Base-by-base conservation (phyloP, 2,113 vertebrate species). In the Periophthalmus modestus region DNA sequence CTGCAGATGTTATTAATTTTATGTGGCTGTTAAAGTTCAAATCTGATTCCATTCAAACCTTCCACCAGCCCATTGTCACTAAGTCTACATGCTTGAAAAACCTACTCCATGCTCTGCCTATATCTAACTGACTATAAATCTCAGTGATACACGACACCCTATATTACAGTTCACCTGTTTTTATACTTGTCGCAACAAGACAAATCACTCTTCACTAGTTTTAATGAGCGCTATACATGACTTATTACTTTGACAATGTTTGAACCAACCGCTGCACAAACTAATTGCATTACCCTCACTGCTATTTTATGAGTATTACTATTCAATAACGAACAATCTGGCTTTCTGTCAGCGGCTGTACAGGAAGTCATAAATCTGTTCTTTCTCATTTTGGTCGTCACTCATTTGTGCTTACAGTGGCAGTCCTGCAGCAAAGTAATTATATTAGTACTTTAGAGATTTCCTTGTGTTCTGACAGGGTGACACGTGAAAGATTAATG, bases 401-500 rank as follows among this genome's bases (percentile, higher is more conserved):
- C 73, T 78, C 61, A 68, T 63, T 78, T 69, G 10, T 73, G 79
- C 86, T 63, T 76, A 77, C 68, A 74, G 71, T 80, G 73, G 75
- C 80, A 75, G 69, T 78, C 74, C 69, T 69, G 34, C 73, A 66
- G 65, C 65, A 71, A 34, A 58, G n/a, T 82, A 81, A 91, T 88
- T 78, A 71, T 69, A 84, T 85, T 71, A 79, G 79, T 85, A 76
- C 80, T 72, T 77, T 58, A 52, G 75, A 80, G 77, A 84, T 68
- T 55, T 83, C 70, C 57, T 84, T 83, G 36, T 7, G 74, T 83
- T 90, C 69, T 79, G 74, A 79, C 70, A 36, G 74, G 14, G 33
- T 74, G 82, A 66, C 68, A 62, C 70, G 16, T 75, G 69, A 71
- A 82, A 72, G 81, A 88, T 88, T 80, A 71, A 89, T 81, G 78